Conservation (phyloP, 2,797 vertebrate species). For the Sphaeramia orbicularis region DNA sequence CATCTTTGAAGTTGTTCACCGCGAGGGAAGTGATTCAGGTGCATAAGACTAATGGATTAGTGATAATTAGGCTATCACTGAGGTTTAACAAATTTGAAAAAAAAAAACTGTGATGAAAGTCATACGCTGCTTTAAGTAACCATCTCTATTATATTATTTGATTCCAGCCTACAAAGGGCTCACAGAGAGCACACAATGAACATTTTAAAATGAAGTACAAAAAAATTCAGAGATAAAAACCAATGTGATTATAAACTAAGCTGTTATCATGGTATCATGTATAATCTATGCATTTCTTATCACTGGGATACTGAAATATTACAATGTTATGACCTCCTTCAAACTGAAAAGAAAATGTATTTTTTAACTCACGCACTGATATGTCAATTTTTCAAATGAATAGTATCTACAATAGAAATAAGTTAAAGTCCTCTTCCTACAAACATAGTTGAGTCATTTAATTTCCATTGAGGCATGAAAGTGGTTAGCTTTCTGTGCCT, state of each 20-base stretch:
- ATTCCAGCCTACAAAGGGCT: conserved; percentile 2
- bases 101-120: no score
- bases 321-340: no score
- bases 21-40: no score
- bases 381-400: no score
- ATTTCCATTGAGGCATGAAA: conserved; percentile 4
- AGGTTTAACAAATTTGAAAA: no score
- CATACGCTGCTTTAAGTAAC: conserved; percentile 20
- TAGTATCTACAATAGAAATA: no score
- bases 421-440: background rate
- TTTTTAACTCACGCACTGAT: no score
- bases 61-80: no score
- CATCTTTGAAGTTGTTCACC: no score
- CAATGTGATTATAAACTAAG: background rate
- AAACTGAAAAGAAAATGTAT: no score
- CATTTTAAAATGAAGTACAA: background rate
- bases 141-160: conserved; percentile 26
- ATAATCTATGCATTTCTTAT: conserved; percentile 15
- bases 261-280: background rate
- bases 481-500: conserved; percentile 2
- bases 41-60: no score
- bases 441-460: conserved; percentile 10
- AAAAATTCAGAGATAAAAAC: conserved; percentile 19
- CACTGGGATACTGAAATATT: no score
- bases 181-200: background rate